Base-by-base conservation (phyloP, 1,140 invertebrate species). In the Metopolophium dirhodum region DNA sequence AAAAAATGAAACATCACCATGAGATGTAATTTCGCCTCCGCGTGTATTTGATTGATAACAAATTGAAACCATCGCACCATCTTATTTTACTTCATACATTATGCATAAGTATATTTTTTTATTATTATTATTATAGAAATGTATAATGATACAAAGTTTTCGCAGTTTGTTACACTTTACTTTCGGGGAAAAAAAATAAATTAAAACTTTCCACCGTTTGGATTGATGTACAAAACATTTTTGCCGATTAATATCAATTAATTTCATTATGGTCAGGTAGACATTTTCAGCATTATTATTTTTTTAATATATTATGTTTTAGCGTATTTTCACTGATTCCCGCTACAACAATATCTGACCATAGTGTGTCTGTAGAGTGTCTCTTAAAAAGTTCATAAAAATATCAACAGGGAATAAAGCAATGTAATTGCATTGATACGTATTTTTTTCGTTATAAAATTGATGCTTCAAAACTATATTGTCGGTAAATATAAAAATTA, bases 11-110 rank as follows among this genome's bases (percentile, higher is more conserved):
- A 37, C 83, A 85, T 85, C 45, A 35, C 23, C 86, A 11, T 14
- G 23, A 85, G 18, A 49, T 87, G 45, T 49, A 87, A 87, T 87
- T 87, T 87, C 86, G 7, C 30, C 30, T 87, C 47, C 30, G 22
- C 37, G 37, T 87, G 41, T 88, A 49, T 51, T 88, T 88, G 86
- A 88, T 88, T 88, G 45, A 51, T 88, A 88, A 51, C 26, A 88
- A 88, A 88, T 88, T 88, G 86, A 88, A 51, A 51, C 47, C 47
- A 18, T 9, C 30, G 11, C 18, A 35, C 49, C 47, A 14, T 88
- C 47, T 49, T 20, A 51, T 49, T 88, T 49, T 22, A 45, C 86
- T 49, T 51, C 18, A 35, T 88, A 35, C 47, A 51, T 88, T 88
- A 88, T 51, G 30, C 86, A 51, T 49, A 20, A 49, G 26, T 87